A percentile compares a stretch with the other conserved stretches of the same genome.
Evolutionary conservation across 2,888 invertebrate species (phyloP).

Genomic region (Pammene aurita): DNA sequence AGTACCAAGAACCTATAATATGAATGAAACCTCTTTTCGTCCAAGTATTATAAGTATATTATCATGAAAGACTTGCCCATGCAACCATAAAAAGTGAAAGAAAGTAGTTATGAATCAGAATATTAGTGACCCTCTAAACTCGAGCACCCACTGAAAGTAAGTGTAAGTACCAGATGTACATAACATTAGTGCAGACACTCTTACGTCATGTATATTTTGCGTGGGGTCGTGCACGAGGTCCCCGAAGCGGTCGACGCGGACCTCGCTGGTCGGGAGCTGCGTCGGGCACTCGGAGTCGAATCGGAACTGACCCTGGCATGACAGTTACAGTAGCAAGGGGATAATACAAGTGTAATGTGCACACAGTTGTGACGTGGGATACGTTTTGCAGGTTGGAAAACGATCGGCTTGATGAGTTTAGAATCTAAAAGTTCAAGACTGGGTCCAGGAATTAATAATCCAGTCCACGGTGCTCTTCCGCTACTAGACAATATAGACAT

Average conservation of each 20-base stretch:
- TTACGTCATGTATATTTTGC: constrained; percentile 84
- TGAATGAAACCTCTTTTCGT: too few relatives aligned
- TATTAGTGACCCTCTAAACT: not conserved
- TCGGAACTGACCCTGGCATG: constrained; percentile 91
- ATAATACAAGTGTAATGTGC: not conserved
- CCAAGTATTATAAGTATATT: too few relatives aligned
- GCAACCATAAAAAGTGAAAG: too few relatives aligned
- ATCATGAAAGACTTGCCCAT: too few relatives aligned
- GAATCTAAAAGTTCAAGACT: not conserved
- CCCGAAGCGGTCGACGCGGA: constrained; percentile 85
- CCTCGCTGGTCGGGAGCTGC: constrained; percentile 89
- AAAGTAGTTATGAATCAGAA: too few relatives aligned
- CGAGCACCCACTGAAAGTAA: not conserved
- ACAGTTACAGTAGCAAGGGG: constrained; percentile 24
- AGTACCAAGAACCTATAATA: too few relatives aligned
- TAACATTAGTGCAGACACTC: constrained; percentile 57
- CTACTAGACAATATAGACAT: too few relatives aligned
- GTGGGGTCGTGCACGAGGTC: constrained; percentile 78
- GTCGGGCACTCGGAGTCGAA: constrained; percentile 93
- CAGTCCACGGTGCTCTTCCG: too few relatives aligned
- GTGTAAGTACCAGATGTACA: constrained; percentile 49
- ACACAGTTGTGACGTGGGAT: not conserved
- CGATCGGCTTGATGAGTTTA: constrained; percentile 28
- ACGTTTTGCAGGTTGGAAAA: constrained; percentile 32
- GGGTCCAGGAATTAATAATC: too few relatives aligned